Evolutionary conservation across 2,113 vertebrate species (phyloP).

Genomic region (Ophiodon elongatus): DNA sequence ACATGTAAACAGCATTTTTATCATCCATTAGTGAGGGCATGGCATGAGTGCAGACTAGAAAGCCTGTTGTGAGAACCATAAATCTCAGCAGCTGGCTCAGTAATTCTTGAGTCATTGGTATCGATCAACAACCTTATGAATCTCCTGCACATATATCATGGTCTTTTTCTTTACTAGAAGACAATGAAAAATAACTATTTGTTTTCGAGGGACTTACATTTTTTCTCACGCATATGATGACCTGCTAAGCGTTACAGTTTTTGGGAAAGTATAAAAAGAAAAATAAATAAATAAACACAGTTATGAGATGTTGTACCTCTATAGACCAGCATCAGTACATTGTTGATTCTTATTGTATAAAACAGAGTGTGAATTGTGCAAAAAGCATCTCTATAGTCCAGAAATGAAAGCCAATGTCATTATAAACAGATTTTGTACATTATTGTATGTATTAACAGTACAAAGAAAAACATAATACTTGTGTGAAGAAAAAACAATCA

Average conservation of each 20-base stretch:
- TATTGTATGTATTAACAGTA: background rate
- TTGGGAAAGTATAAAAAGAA: slow-evolving; percentile 33
- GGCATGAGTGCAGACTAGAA: slow-evolving; percentile 1
- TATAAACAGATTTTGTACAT: background rate
- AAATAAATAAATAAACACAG: slow-evolving; percentile 5
- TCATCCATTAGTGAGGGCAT: slow-evolving; percentile 3
- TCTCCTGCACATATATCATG: slow-evolving; percentile 32
- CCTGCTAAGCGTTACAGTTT: slow-evolving; percentile 31
- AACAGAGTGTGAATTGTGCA: slow-evolving; percentile 41
- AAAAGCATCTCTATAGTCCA: slow-evolving; percentile 14
- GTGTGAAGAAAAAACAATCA: background rate
- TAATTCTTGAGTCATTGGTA: slow-evolving; percentile 29
- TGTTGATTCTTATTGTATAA: slow-evolving; percentile 47
- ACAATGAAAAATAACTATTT: background rate
- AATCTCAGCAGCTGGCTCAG: slow-evolving; percentile 28
- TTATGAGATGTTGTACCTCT: slow-evolving; percentile 36
- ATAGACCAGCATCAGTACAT: slow-evolving; percentile 32
- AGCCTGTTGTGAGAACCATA: slow-evolving; percentile 23
- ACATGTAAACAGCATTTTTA: slow-evolving; percentile 22
- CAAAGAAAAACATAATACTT: background rate
- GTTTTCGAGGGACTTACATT: background rate
- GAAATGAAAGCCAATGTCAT: slow-evolving; percentile 24
- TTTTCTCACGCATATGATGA: background rate
- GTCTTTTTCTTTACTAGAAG: background rate
- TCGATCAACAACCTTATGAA: slow-evolving; percentile 47